Percentiles rank a stretch among this genome's conserved stretches.
Conservation (phyloP, 92 coral and sea anemone species). For the Palythoa grandis region DNA sequence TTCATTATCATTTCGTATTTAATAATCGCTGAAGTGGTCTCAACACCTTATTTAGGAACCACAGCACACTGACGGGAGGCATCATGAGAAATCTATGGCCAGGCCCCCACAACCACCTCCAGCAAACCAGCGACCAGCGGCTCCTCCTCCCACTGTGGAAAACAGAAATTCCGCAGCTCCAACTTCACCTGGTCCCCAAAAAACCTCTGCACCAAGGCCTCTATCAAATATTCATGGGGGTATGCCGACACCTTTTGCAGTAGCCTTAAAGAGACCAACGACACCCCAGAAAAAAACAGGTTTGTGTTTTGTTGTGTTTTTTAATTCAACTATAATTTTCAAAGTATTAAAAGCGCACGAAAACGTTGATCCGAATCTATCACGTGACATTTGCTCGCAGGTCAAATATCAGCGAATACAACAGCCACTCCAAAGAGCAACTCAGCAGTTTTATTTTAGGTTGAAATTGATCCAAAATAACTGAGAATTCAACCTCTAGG, state of each 20-base stretch:
- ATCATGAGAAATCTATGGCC: neutral
- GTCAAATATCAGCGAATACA: too few species aligned
- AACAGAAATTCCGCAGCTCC: neutral
- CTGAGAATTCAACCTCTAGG: too few species aligned
- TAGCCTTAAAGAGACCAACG: neutral
- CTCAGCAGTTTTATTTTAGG: too few species aligned
- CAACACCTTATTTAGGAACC: neutral
- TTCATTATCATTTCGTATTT: too few species aligned
- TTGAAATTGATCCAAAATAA: too few species aligned
- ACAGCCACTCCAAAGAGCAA: too few species aligned
- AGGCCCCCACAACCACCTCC: slow-evolving; percentile 18
- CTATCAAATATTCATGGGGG: neutral
- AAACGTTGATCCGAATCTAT: too few species aligned
- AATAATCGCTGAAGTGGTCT: too few species aligned
- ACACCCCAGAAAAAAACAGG: neutral
- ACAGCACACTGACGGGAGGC: neutral
- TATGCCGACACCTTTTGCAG: slow-evolving; percentile 18
- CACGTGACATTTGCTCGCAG: too few species aligned
- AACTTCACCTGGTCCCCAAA: slow-evolving; percentile 12
- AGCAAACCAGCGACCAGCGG: neutral
- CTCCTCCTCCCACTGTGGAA: slow-evolving; percentile 21
- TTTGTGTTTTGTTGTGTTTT: neutral
- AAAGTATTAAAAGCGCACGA: too few species aligned
- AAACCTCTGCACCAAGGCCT: neutral
- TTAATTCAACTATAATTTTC: neutral